Evolutionary conservation across 1,140 invertebrate genomes (phyloP).

Genomic region (Drosophila kanapiae): DNA sequence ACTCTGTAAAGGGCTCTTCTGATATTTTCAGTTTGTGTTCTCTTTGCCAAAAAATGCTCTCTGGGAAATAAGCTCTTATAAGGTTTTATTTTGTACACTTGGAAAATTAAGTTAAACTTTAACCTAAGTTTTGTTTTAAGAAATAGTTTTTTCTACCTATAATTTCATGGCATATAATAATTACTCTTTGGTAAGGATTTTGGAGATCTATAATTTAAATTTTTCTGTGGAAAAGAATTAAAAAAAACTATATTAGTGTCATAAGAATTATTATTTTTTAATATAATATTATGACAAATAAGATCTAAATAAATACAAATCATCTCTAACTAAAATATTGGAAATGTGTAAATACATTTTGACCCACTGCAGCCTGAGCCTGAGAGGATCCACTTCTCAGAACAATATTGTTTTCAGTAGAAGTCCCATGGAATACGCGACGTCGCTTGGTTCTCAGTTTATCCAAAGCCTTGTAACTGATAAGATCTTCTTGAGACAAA

Average conservation of each 20-base stretch:
- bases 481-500: constrained; percentile 11
- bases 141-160: too few species aligned
- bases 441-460: constrained; percentile 26
- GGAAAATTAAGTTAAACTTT: background rate
- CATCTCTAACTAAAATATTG: background rate
- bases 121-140: background rate
- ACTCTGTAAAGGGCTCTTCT: background rate
- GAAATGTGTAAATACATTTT: background rate
- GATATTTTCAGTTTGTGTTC: background rate
- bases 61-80: background rate
- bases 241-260: too few species aligned
- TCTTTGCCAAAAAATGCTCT: background rate
- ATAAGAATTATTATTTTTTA: too few species aligned
- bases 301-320: background rate
- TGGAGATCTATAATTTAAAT: too few species aligned
- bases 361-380: background rate
- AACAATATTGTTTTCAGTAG: background rate
- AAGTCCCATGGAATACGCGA: background rate
- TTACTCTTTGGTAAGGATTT: too few species aligned
- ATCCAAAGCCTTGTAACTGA: constrained; percentile 18
- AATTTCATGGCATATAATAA: too few species aligned
- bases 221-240: too few species aligned
- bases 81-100: constrained; percentile 3
- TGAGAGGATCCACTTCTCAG: constrained; percentile 5
- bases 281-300: too few species aligned